These are phyloP conservation scores for Graptemys geographica DNA, from an alignment of 2,797 vertebrate genomes.

Conservation along the genomic window DNA sequence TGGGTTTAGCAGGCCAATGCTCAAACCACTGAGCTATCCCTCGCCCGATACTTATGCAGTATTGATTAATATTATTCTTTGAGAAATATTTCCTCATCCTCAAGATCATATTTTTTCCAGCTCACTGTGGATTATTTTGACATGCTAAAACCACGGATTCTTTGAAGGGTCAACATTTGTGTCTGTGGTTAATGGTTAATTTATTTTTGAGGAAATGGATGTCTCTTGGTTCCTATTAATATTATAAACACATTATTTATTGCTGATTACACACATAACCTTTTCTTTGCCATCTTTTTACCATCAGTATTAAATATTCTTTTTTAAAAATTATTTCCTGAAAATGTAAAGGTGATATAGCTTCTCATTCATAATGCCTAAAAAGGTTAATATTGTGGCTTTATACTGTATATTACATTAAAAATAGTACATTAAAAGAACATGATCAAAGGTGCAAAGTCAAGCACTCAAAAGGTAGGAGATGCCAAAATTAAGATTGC, in stretches of 20 bases:
- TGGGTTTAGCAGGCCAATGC: no score
- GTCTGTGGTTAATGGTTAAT: not conserved
- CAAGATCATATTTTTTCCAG: not conserved
- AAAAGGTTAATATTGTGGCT: not conserved
- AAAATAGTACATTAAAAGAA: not conserved
- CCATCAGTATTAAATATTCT: not conserved
- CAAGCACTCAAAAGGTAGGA: not conserved
- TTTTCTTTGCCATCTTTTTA: not conserved
- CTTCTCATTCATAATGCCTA: not conserved
- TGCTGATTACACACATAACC: not conserved
- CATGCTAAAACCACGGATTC: fast-evolving
- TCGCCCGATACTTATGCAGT: not conserved
- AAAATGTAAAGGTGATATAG: not conserved
- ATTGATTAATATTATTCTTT: slow-evolving; percentile 3
- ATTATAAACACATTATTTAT: not conserved
- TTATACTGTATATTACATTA: not conserved
- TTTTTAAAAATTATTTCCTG: not conserved
- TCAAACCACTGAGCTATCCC: no score
- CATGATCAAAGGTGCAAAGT: not conserved
- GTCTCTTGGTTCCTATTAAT: not conserved
- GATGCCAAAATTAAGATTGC: not conserved
- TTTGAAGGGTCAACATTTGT: not conserved
- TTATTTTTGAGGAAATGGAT: slow-evolving; percentile 1
- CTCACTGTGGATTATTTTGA: not conserved
- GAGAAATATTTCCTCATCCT: slow-evolving; percentile 7